These are phyloP conservation scores for Hermaeophaga mercurialis DNA, from an alignment of 2,888 invertebrate species.

Conservation along the genomic window DNA sequence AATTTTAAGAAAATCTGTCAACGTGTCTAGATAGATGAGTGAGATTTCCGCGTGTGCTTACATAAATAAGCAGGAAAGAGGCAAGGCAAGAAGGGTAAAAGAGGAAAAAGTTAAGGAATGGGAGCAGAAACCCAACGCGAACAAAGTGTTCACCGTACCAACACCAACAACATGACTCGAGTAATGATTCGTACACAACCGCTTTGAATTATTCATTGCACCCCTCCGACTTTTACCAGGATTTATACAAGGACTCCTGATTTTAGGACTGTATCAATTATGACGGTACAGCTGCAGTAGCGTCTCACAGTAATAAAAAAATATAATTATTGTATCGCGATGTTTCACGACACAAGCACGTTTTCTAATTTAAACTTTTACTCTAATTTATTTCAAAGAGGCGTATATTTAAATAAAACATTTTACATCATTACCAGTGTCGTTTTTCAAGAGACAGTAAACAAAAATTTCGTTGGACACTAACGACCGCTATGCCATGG, in stretches of 20 bases:
- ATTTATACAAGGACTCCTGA: constrained; percentile 41
- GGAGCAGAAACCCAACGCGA: constrained; percentile 37
- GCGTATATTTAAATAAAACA: too few relatives aligned
- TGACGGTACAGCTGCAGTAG: constrained; percentile 14
- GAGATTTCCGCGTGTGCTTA: constrained; percentile 52
- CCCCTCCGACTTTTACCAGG: constrained; percentile 41
- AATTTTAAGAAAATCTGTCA: constrained; percentile 49
- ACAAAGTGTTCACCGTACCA: constrained; percentile 56
- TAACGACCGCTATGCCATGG: too few relatives aligned
- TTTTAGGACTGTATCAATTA: constrained; percentile 40
- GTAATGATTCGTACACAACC: constrained; percentile 57
- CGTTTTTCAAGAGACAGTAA: too few relatives aligned
- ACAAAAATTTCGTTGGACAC: too few relatives aligned
- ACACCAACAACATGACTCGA: constrained; percentile 51
- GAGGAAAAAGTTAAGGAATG: constrained; percentile 2
- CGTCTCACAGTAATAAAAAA: constrained; percentile 4
- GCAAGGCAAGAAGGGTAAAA: constrained; percentile 34
- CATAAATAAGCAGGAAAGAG: constrained; percentile 50
- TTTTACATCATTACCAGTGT: too few relatives aligned
- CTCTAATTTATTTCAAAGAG: too few relatives aligned
- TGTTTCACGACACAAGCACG: too few relatives aligned
- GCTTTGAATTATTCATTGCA: constrained; percentile 56
- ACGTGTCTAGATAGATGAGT: constrained; percentile 49
- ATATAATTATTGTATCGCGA: too few relatives aligned
- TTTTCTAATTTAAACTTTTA: too few relatives aligned